phyloP scores from a whole-genome alignment of 2,797 vertebrate genomes.

The Psittacula derbiana region DNA sequence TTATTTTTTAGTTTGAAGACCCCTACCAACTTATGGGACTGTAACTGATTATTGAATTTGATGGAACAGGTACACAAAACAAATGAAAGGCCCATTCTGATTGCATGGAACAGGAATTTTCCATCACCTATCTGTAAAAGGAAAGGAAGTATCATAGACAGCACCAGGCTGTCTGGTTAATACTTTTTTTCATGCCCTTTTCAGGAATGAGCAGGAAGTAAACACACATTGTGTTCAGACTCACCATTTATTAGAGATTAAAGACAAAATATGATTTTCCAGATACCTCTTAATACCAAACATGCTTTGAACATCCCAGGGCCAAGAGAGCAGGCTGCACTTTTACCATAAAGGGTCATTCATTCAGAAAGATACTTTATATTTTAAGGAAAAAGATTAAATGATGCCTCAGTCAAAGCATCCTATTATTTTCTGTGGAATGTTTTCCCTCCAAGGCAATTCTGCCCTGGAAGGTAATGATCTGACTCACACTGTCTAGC shows the following conservation, averaged over 20 bases:
- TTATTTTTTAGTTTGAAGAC: neutral
- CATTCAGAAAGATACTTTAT: neutral
- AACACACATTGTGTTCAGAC: slow-evolving; percentile 24
- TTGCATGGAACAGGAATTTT: slow-evolving; percentile 9
- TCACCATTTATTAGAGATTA: slow-evolving; percentile 50
- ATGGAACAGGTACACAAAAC: neutral
- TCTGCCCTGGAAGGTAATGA: neutral
- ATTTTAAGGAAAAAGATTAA: neutral
- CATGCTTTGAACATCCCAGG: neutral
- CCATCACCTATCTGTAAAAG: neutral
- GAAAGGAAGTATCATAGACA: slow-evolving; percentile 70
- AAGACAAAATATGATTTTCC: slow-evolving; percentile 47
- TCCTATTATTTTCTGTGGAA: neutral
- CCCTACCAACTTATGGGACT: neutral
- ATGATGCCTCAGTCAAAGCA: neutral
- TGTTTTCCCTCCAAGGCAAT: neutral
- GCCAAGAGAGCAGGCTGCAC: neutral
- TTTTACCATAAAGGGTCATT: neutral
- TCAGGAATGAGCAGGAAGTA: slow-evolving; percentile 61
- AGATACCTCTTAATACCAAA: slow-evolving; percentile 18
- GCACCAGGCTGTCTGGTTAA: slow-evolving; percentile 16
- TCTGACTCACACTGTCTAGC: slow-evolving; percentile 13
- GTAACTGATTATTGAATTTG: neutral
- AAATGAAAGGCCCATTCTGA: neutral
- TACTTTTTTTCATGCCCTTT: slow-evolving; percentile 28